A percentile compares a stretch with the other conserved stretches of the same genome.
These are phyloP conservation scores for Sarcophaga caerulescens DNA, from an alignment of 2,888 invertebrate species.

Conservation along the genomic window DNA sequence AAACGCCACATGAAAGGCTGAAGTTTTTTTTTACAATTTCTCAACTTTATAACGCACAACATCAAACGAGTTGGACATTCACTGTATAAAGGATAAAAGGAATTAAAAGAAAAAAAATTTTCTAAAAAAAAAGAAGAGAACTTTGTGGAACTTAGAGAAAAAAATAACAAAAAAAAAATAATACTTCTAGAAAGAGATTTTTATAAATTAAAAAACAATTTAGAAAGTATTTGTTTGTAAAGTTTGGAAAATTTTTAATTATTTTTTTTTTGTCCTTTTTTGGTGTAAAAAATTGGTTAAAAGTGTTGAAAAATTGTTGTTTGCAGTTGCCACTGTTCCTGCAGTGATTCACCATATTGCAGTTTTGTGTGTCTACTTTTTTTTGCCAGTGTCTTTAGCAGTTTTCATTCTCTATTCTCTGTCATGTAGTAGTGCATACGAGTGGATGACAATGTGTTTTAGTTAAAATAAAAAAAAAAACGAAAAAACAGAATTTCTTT, in stretches of 20 bases:
- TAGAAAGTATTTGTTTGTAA: too few relatives aligned
- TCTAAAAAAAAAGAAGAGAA: not conserved
- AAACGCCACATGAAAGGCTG: conserved; percentile 24
- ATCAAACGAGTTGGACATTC: conserved; percentile 53
- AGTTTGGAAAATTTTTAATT: too few relatives aligned
- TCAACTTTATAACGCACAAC: conserved; percentile 8
- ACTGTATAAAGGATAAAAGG: not conserved
- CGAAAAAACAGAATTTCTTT: not conserved
- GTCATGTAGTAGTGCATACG: conserved; percentile 43
- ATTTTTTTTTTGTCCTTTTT: too few relatives aligned
- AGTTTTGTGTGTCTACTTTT: conserved; percentile 42
- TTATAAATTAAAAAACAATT: not conserved
- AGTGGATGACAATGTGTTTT: conserved; percentile 37
- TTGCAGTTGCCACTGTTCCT: not conserved
- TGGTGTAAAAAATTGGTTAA: not conserved
- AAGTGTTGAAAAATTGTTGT: not conserved
- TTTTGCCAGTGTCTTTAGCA: conserved; percentile 43
- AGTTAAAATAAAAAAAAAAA: not conserved
- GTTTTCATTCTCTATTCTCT: conserved; percentile 7
- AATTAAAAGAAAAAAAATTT: not conserved
- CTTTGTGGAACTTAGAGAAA: not conserved
- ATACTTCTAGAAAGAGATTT: not conserved
- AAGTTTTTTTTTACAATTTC: conserved; percentile 23
- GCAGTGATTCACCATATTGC: conserved; percentile 66
- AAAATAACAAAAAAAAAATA: not conserved